These are phyloP conservation scores for Microctonus aethiopoides DNA, from an alignment of 2,888 invertebrate species.

Conservation along the genomic window DNA sequence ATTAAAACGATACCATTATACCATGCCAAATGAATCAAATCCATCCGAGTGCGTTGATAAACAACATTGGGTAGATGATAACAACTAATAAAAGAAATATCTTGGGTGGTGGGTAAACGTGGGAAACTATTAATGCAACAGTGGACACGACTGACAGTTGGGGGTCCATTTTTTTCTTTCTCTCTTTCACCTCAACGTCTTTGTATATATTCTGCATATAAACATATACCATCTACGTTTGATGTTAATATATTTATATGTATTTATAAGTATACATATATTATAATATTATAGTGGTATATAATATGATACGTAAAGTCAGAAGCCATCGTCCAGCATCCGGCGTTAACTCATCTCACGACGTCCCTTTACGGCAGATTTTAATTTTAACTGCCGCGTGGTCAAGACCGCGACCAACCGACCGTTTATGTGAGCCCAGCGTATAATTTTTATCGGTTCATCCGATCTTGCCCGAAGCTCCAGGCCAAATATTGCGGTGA, in stretches of 20 bases:
- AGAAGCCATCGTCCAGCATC: conserved; percentile 36
- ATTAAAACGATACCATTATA: conserved; percentile 29
- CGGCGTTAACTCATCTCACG: conserved; percentile 52
- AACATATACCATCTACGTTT: too few species aligned
- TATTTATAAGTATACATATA: conserved; percentile 2
- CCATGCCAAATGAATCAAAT: conserved; percentile 12
- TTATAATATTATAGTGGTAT: background rate
- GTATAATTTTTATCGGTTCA: conserved; percentile 64
- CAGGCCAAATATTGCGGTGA: conserved; percentile 53
- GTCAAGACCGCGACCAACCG: conserved; percentile 45
- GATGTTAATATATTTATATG: too few species aligned
- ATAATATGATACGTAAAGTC: conserved; percentile 34
- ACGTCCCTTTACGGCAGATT: conserved; percentile 58
- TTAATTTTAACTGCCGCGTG: conserved; percentile 62
- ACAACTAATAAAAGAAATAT: background rate
- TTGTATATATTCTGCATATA: too few species aligned
- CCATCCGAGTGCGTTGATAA: background rate
- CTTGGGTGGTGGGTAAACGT: background rate
- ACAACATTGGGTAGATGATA: conserved; percentile 2
- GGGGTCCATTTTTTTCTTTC: conserved; percentile 9
- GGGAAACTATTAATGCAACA: conserved; percentile 9
- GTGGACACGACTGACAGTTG: conserved; percentile 9
- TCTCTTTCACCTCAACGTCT: background rate
- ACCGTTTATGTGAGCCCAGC: conserved; percentile 59
- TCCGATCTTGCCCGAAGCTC: conserved; percentile 59